Percentiles rank a stretch among this genome's conserved stretches.
These are phyloP conservation scores for Lerema accius DNA, from an alignment of 1,140 invertebrate genomes.

Conservation along the genomic window DNA sequence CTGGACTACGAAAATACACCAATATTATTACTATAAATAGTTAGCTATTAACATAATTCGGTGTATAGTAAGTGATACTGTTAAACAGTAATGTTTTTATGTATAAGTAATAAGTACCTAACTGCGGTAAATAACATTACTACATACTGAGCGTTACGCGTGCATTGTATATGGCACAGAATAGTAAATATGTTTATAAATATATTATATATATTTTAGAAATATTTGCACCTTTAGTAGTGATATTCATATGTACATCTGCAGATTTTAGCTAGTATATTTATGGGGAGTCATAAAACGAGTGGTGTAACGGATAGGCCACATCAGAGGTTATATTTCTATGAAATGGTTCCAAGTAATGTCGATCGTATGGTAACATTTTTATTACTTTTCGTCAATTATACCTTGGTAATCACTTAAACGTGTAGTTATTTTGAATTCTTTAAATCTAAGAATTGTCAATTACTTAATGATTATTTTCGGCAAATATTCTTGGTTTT, in stretches of 20 bases:
- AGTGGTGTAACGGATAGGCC: conserved; percentile 44
- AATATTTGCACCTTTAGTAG: conserved; percentile 81
- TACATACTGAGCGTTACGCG: conserved; percentile 66
- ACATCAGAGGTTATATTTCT: conserved; percentile 55
- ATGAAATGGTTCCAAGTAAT: conserved; percentile 53
- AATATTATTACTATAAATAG: conserved; percentile 60
- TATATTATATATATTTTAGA: conserved; percentile 80
- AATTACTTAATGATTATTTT: conserved; percentile 77
- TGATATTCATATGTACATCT: conserved; percentile 76
- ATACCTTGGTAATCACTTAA: conserved; percentile 75
- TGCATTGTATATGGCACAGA: conserved; percentile 78
- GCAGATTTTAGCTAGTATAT: conserved; percentile 74
- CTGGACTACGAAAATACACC: conserved; percentile 72
- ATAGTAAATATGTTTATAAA: conserved; percentile 74
- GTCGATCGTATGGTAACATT: conserved; percentile 58
- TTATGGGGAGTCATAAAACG: conserved; percentile 48
- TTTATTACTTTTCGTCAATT: conserved; percentile 81
- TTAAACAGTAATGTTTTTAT: conserved; percentile 76
- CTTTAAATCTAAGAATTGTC: conserved; percentile 80
- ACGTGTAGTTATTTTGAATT: conserved; percentile 77
- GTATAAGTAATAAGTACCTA: conserved; percentile 71
- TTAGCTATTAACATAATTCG: conserved; percentile 68
- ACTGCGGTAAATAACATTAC: conserved; percentile 55
- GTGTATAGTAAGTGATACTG: conserved; percentile 76
- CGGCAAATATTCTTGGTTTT: conserved; percentile 47